Base-by-base conservation (phyloP, 2,797 vertebrate genomes). In the Oceanodroma leucorhoa region DNA sequence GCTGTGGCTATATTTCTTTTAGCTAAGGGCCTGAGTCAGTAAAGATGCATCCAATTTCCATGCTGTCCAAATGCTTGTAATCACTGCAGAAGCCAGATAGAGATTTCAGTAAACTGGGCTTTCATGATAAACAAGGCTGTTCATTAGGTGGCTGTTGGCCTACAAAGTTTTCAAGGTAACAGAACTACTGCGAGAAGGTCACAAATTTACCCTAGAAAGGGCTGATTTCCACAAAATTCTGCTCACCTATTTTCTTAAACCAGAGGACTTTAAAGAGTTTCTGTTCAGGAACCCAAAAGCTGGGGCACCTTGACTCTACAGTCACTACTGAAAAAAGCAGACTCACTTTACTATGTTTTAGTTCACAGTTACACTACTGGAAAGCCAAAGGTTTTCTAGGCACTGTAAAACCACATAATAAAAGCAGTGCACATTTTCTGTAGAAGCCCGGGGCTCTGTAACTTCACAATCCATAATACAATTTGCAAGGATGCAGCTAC, bases 1-100 rank as follows among this genome's bases (percentile, higher is more conserved):
- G 77, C 75, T 94, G 86, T 60, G 90, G 75, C 70, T 94, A 8
- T 87, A 92, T 94, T 96, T 95, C 88, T 94, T 89, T 67, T 57
- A 87, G 85, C 77, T 73, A 73, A 77, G 50, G 48, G 53, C 40
- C 80, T 93, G 81, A 92, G 67, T 87, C 78, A 95, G 83, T 87
- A 83, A 90, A 92, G 95, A 80, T 36, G 38, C 57, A 73, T 93
- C 93, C 90, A 87, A 87, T 67, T 95, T 93, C 61, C 60, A 80
- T 55, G 43, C 55, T 87, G 32, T 90, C 80, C 80, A 96, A 93
- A 82, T 17, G n/a, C 54, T 60, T 79, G 66, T 45, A 86, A 65
- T 72, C 73, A 53, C 83, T 38, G 54, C 79, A 83, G 78, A 90
- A 90, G 54, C 60, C 83, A 84, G 58, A 57, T 1, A 57, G 70